Percentiles rank a stretch among this genome's conserved stretches.
These are phyloP conservation scores for Drosophila kohkoa DNA, from an alignment of 1,140 invertebrate species.

Conservation along the genomic window DNA sequence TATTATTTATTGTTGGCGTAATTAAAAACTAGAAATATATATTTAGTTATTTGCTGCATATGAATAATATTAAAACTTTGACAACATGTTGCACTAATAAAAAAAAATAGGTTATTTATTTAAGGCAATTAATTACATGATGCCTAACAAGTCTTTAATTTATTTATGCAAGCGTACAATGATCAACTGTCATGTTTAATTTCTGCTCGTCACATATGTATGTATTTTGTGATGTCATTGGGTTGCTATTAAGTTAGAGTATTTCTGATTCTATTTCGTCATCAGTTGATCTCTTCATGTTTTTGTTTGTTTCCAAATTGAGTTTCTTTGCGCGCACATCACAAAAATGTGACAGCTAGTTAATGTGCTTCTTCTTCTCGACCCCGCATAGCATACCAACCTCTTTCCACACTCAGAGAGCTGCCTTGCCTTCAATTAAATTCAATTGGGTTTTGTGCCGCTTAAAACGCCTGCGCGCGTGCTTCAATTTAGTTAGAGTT, in stretches of 20 bases:
- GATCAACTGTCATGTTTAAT: background rate
- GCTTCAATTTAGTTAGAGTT: conserved; percentile 75
- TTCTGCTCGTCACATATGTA: background rate
- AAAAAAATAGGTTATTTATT: too few relatives aligned
- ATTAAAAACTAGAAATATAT: too few relatives aligned
- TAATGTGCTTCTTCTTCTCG: conserved; percentile 42
- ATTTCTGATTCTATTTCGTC: background rate
- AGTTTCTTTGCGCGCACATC: conserved; percentile 65
- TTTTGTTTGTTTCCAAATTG: conserved; percentile 57
- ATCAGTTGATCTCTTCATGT: background rate
- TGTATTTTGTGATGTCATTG: background rate
- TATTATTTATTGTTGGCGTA: too few relatives aligned
- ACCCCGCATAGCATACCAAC: conserved; percentile 7
- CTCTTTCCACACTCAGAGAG: conserved; percentile 22
- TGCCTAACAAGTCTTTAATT: background rate
- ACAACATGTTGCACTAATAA: too few relatives aligned
- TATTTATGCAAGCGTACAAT: background rate
- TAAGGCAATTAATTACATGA: too few relatives aligned
- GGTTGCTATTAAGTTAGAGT: conserved; percentile 4
- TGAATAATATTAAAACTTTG: too few relatives aligned
- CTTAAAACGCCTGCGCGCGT: conserved; percentile 78
- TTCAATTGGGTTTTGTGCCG: conserved; percentile 72
- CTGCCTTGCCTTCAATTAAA: conserved; percentile 71
- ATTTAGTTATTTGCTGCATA: too few relatives aligned
- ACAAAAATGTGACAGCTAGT: conserved; percentile 80